Evolutionary conservation across 2,113 vertebrate species (phyloP), one percentile per base, ranked within the genome.

Genomic region (Epinephelus moara): DNA sequence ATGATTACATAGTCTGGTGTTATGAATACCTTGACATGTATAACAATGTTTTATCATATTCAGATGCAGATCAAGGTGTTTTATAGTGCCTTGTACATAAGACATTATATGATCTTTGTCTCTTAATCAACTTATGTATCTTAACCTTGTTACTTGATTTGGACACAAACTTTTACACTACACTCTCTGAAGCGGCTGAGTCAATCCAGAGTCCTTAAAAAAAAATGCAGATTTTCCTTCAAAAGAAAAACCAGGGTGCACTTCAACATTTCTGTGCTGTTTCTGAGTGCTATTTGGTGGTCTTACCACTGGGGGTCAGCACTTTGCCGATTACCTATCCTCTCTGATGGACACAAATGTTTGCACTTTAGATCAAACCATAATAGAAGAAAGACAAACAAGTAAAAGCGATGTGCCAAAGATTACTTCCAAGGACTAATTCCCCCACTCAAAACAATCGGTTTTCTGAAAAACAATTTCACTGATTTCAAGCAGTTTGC

Each of bases 241-340:
- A 63, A 18, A 62, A 21, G 12, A 17, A 13, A 25, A 1, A 10
- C 9, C 27, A 59, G 6, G 10, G 17, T 45, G 7, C 17, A 25
- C 21, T 7, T 50, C 17, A 6, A 18, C 47, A 45, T 27, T 37
- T 52, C 10, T 52, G 37, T 25, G 4, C 64, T 2, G 2, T 15
- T 30, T 61, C 11, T 30, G 5, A 17, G 12, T 81, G 73, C 25
- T 8, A 4, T 77, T 57, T 1, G 0, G 9, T 3, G 2, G 12
- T 76, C 3, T 25, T 1, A 70, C 79, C 88, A 85, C 66, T 50
- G 15, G 76, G 50, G 49, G 86, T 12, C 88, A 92, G 86, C 45
- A 52, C 42, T 69, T 37, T 1, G 50, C 84, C 45, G 21, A 18
- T 19, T 3, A 67, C 21, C 18, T 2, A 9, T 68, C 30, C 19